Evolutionary conservation across 2,797 vertebrate genomes (phyloP).

Genomic region (Acanthurus lineatus): DNA sequence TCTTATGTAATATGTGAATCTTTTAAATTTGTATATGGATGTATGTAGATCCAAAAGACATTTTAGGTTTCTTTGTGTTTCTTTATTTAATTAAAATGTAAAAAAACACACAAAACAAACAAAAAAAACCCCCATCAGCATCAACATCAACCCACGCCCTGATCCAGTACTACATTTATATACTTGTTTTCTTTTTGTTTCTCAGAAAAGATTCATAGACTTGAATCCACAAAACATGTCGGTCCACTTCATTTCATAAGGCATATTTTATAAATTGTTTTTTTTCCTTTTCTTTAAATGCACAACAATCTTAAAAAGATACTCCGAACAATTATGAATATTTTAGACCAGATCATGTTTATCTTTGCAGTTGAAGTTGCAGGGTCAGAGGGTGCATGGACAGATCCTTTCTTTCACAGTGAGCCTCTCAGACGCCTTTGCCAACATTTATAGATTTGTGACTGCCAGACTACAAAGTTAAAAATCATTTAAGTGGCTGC

Average conservation of each 20-base stretch:
- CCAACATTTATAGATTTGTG: conserved; percentile 10
- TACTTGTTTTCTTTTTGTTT: too few relatives aligned
- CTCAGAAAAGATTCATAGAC: too few relatives aligned
- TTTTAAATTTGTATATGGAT: neutral
- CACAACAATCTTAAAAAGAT: neutral
- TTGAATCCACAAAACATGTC: too few relatives aligned
- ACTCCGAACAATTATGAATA: neutral
- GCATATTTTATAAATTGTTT: neutral
- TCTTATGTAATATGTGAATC: neutral
- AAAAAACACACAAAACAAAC: too few relatives aligned
- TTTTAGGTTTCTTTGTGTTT: conserved; percentile 2
- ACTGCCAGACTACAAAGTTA: neutral
- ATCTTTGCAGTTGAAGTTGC: neutral
- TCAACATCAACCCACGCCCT: too few relatives aligned
- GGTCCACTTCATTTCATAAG: too few relatives aligned
- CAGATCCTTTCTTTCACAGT: neutral
- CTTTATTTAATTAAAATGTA: too few relatives aligned
- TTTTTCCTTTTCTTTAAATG: neutral
- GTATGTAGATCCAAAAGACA: neutral
- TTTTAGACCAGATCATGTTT: neutral
- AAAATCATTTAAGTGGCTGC: neutral
- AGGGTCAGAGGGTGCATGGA: neutral
- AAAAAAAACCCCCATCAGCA: too few relatives aligned
- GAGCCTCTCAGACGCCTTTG: neutral
- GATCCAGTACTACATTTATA: too few relatives aligned